phyloP scores from a whole-genome alignment of 2,113 vertebrate genomes.

The Aviceda subcristata region DNA sequence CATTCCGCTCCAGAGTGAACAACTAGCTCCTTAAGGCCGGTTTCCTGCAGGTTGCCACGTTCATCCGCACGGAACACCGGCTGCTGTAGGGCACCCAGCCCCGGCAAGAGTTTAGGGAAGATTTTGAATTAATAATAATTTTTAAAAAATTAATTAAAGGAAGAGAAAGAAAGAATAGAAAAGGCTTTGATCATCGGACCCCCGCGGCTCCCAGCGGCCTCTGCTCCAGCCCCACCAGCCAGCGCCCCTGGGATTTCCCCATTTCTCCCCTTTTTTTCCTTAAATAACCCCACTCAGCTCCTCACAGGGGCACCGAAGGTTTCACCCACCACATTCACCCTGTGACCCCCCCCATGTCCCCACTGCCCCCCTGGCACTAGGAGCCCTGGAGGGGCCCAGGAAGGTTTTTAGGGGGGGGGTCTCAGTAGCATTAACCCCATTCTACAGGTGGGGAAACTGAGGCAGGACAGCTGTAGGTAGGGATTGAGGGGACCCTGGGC shows the following conservation, averaged over 20 bases:
- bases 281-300: background rate
- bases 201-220: no score
- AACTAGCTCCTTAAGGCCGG: background rate
- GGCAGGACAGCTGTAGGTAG: no score
- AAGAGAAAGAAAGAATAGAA: background rate
- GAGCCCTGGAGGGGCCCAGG: no score
- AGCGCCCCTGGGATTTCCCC: background rate
- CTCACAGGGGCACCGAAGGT: no score
- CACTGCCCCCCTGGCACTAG: no score
- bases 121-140: background rate
- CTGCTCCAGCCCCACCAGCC: background rate
- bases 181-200: background rate
- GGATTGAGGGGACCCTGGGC: no score
- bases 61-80: accelerated
- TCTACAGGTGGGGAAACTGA: no score
- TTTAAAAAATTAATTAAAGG: background rate
- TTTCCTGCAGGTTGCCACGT: background rate
- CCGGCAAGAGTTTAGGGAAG: background rate
- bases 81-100: background rate
- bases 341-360: no score
- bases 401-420: no score
- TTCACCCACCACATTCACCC: background rate
- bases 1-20: background rate
- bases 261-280: background rate
- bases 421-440: no score